Conservation (phyloP, 2,888 invertebrate species). For the Drosophila mercatorum region DNA sequence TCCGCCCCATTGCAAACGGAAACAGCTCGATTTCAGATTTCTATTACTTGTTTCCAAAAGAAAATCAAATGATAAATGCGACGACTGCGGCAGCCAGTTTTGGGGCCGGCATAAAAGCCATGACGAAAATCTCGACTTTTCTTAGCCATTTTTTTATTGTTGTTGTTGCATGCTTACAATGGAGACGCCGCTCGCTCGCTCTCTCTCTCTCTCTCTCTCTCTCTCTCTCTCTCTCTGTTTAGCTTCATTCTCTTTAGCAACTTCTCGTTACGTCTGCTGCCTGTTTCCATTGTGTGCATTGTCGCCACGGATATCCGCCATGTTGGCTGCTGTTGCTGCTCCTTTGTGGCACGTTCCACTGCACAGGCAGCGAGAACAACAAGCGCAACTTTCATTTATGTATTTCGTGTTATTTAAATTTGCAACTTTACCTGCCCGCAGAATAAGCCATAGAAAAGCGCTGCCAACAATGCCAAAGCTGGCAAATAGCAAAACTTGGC, state of each 20-base stretch:
- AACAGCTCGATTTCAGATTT: constrained; percentile 27
- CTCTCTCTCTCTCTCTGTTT: neutral
- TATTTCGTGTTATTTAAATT: constrained; percentile 53
- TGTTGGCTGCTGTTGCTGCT: constrained; percentile 66
- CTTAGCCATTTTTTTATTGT: constrained; percentile 7
- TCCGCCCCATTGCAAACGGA: constrained; percentile 1
- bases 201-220: neutral
- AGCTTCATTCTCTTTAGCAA: constrained; percentile 1
- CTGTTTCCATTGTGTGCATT: constrained; percentile 49
- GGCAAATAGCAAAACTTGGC: constrained; percentile 63
- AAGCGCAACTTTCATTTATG: constrained; percentile 33
- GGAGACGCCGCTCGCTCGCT: neutral
- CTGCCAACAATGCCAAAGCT: constrained; percentile 67
- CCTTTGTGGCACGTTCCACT: constrained; percentile 56
- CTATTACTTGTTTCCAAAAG: constrained; percentile 25
- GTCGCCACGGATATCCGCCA: constrained; percentile 80
- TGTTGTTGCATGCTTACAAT: constrained; percentile 14
- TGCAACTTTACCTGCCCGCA: constrained; percentile 47
- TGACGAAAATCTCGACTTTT: constrained; percentile 14
- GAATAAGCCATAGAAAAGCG: constrained; percentile 59
- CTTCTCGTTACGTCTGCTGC: constrained; percentile 28
- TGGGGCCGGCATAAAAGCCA: constrained; percentile 18
- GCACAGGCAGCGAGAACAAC: constrained; percentile 57
- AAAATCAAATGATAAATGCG: constrained; percentile 28
- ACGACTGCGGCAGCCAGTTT: constrained; percentile 12